These are phyloP conservation scores for Crotalus helleri DNA, from an alignment of 2,113 vertebrate species.

Conservation along the genomic window DNA sequence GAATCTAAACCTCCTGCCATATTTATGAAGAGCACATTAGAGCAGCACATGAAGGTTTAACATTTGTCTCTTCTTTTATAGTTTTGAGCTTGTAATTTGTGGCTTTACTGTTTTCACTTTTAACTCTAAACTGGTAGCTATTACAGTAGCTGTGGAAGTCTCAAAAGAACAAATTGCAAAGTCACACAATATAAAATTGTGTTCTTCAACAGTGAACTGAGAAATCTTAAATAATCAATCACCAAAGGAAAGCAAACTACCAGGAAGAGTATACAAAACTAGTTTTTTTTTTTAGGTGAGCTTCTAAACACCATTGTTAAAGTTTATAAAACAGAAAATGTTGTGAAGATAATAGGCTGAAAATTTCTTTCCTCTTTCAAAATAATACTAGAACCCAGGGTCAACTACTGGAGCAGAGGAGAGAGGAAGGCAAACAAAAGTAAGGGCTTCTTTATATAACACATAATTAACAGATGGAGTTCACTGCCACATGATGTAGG, in stretches of 20 bases:
- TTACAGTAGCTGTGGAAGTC: not conserved
- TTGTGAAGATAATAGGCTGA: not conserved
- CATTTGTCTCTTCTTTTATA: not conserved
- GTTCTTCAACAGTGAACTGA: conserved; percentile 8
- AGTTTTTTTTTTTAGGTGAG: not conserved
- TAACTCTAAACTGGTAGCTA: conserved; percentile 1
- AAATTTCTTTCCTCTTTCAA: not conserved
- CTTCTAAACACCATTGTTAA: not conserved
- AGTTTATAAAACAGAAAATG: not conserved
- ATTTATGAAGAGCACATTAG: not conserved
- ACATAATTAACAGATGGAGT: not conserved
- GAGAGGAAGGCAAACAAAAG: not conserved
- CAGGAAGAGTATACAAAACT: not conserved
- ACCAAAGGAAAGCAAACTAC: not conserved
- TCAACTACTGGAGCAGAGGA: not conserved
- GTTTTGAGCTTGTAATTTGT: not conserved
- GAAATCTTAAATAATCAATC: conserved; percentile 7
- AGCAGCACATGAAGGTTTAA: not conserved
- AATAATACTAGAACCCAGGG: not conserved
- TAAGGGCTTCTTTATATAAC: not conserved
- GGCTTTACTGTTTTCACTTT: not conserved
- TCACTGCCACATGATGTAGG: not conserved
- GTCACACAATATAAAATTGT: not conserved
- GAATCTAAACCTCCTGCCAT: not conserved
- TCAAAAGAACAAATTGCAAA: not conserved